A percentile compares a stretch with the other conserved stretches of the same genome.
Conservation (phyloP, 2,797 vertebrate species). For the Anas flavirostris region DNA sequence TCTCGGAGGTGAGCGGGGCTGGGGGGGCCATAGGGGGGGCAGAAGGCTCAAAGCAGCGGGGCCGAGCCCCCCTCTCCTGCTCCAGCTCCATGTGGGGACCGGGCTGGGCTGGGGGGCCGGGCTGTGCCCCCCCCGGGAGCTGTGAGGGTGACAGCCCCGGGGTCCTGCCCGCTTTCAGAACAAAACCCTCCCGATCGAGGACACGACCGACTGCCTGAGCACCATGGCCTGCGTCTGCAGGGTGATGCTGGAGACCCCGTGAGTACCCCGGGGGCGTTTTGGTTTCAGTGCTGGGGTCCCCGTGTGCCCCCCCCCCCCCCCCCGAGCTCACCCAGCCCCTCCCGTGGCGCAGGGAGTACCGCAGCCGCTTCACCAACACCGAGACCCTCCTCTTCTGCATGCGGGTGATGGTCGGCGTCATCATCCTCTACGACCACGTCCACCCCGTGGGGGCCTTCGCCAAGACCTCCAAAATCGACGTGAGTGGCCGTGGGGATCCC, state of each 20-base stretch:
- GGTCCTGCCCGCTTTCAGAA: slow-evolving; percentile 78
- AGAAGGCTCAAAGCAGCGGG: rapidly evolving
- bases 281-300: slow-evolving; percentile 73
- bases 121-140: background rate
- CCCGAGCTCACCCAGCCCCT: background rate
- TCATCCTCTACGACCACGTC: slow-evolving; percentile 93
- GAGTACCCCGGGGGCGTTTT: slow-evolving; percentile 63
- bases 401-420: slow-evolving; percentile 93
- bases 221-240: slow-evolving; percentile 94
- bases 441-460: slow-evolving; percentile 92
- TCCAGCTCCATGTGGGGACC: rapidly evolving
- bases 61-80: background rate
- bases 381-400: slow-evolving; percentile 95
- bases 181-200: slow-evolving; percentile 92
- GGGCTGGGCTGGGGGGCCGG: too few species aligned
- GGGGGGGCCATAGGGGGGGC: rapidly evolving
- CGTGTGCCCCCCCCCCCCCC: slow-evolving; percentile 35
- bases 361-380: slow-evolving; percentile 92
- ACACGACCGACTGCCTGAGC: slow-evolving; percentile 93
- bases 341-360: slow-evolving; percentile 82
- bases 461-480: slow-evolving; percentile 93
- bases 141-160: rapidly evolving
- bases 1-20: slow-evolving; percentile 83
- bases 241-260: slow-evolving; percentile 95
- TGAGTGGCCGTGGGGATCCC: slow-evolving; percentile 61